These are phyloP conservation scores for Dicaeum eximium DNA, from an alignment of 2,113 vertebrate genomes.

Conservation along the genomic window DNA sequence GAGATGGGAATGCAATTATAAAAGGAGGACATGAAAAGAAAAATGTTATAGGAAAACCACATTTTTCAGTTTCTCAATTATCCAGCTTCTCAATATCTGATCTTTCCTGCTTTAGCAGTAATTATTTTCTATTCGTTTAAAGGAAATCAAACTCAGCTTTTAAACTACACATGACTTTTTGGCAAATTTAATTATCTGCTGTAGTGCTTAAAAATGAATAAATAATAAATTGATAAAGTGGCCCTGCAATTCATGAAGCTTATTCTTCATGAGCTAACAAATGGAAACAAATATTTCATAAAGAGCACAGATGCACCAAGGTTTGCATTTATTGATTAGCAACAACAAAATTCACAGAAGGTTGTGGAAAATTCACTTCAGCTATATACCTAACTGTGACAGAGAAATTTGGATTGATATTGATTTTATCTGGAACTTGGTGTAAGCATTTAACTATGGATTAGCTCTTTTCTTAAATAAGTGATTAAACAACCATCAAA, in stretches of 20 bases:
- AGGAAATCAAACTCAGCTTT: conserved; percentile 26
- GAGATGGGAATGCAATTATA: conserved; percentile 37
- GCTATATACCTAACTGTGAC: neutral
- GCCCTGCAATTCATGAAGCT: neutral
- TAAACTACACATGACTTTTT: neutral
- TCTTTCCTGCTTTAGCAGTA: neutral
- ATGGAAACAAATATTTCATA: neutral
- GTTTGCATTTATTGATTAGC: neutral
- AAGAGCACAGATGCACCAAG: neutral
- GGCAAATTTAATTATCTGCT: conserved; percentile 20
- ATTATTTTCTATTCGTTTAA: conserved; percentile 34
- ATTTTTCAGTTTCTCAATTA: conserved; percentile 29
- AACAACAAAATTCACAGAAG: neutral
- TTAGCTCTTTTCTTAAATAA: neutral
- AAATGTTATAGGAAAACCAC: neutral
- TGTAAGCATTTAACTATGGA: neutral
- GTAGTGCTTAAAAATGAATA: neutral
- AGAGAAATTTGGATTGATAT: neutral
- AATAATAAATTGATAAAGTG: conserved; percentile 10
- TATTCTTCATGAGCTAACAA: neutral
- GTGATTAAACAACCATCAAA: neutral
- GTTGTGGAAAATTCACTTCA: neutral
- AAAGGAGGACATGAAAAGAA: conserved; percentile 6
- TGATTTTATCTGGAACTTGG: neutral
- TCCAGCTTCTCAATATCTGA: neutral